phyloP scores from a whole-genome alignment of 2,888 invertebrate species.

The Polydrusus pterygomalis region DNA sequence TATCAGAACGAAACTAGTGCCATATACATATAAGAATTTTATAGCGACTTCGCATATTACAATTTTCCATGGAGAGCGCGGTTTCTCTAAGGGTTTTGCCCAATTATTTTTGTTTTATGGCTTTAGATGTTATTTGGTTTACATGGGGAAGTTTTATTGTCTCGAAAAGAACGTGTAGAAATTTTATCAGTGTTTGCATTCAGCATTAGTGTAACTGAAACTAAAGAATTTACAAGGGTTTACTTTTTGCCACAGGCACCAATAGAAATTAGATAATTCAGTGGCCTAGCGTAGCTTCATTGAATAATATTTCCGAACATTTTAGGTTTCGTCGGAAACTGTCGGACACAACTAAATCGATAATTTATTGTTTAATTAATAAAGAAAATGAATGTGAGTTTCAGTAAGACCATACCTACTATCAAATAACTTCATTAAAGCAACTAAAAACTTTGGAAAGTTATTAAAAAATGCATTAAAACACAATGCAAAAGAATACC shows the following conservation, averaged over 20 bases:
- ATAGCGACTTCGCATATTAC: constrained; percentile 44
- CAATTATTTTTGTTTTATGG: constrained; percentile 44
- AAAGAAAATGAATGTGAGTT: too few relatives aligned
- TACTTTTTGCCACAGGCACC: background rate
- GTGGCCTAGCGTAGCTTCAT: background rate
- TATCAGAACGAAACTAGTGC: constrained; percentile 39
- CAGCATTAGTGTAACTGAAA: constrained; percentile 15
- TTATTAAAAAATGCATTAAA: too few relatives aligned
- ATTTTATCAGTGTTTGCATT: constrained; percentile 10
- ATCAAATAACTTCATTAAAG: too few relatives aligned
- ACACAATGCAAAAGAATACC: too few relatives aligned
- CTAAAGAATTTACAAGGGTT: background rate
- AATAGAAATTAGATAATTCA: background rate
- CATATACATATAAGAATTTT: constrained; percentile 45
- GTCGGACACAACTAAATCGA: too few relatives aligned
- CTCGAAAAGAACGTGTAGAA: constrained; percentile 20
- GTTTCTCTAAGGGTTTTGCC: constrained; percentile 40
- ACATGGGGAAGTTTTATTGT: constrained; percentile 34
- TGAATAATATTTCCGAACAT: too few relatives aligned
- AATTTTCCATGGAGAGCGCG: constrained; percentile 37
- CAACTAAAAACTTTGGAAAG: too few relatives aligned
- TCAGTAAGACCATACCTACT: too few relatives aligned
- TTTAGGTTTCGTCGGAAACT: too few relatives aligned
- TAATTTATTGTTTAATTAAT: too few relatives aligned
- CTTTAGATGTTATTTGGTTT: constrained; percentile 35